phyloP scores from a whole-genome alignment of 2,113 vertebrate species.

The Syngnathoides biaculeatus region DNA sequence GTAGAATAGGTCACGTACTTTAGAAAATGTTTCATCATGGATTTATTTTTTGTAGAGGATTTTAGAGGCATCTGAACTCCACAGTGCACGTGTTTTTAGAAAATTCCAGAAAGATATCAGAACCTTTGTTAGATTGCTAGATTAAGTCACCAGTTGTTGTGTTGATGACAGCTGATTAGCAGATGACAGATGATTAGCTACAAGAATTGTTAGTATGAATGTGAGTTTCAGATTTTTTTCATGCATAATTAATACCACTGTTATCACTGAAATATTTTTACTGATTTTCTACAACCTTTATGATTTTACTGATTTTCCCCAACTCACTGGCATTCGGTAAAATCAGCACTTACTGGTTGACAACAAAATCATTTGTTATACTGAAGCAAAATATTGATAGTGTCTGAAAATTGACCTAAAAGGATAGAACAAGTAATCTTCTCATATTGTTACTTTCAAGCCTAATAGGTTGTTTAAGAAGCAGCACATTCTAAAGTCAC shows the following conservation, averaged over 20 bases:
- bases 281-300: background rate
- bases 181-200: no score
- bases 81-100: no score
- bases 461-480: constrained; percentile 18
- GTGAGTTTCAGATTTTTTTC: background rate
- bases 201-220: background rate
- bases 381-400: background rate
- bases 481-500: constrained; percentile 7
- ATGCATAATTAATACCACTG: background rate
- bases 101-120: no score
- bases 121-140: no score
- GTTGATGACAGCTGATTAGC: no score
- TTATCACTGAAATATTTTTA: background rate
- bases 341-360: background rate
- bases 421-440: background rate
- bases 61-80: no score
- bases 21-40: no score
- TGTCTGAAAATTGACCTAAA: background rate
- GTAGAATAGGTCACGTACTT: no score
- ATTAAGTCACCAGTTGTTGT: background rate
- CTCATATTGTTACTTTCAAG: constrained; percentile 9
- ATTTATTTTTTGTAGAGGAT: no score
- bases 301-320: background rate
- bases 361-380: background rate
- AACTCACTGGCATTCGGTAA: background rate